Evolutionary conservation across 1,140 invertebrate genomes (phyloP).

Genomic region (Tenebrio molitor): DNA sequence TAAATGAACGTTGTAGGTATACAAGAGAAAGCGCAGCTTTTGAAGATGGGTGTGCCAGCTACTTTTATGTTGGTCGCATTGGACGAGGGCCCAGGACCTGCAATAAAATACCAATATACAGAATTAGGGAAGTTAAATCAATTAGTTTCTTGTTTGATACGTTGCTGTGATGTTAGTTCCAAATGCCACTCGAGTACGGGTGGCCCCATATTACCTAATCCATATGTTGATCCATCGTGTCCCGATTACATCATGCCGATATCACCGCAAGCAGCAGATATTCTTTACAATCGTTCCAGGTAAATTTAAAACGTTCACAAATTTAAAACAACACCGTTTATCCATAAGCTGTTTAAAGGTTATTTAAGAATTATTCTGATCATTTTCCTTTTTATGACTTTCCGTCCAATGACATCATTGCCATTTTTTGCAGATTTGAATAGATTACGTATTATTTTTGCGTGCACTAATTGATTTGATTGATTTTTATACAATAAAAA

Average conservation of each 20-base stretch:
- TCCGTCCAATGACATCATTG: too few relatives aligned
- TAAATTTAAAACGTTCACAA: too few relatives aligned
- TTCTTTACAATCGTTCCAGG: conserved; percentile 85
- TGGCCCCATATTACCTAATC: conserved; percentile 81
- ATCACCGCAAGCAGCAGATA: conserved; percentile 82
- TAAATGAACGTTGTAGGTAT: conserved; percentile 59
- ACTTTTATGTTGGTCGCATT: conserved; percentile 93
- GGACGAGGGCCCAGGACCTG: conserved; percentile 92
- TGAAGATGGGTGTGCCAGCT: conserved; percentile 86
- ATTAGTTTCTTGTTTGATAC: conserved; percentile 90
- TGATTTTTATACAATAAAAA: too few relatives aligned
- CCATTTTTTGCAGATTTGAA: too few relatives aligned
- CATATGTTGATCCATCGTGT: conserved; percentile 80
- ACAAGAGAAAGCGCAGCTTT: conserved; percentile 70
- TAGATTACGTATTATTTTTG: too few relatives aligned
- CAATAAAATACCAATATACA: conserved; percentile 97
- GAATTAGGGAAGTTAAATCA: conserved; percentile 95
- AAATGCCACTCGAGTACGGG: conserved; percentile 79
- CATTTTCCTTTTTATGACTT: too few relatives aligned
- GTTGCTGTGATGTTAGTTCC: conserved; percentile 92
- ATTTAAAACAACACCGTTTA: too few relatives aligned
- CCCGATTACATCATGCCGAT: conserved; percentile 82
- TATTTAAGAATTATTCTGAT: too few relatives aligned
- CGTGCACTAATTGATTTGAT: too few relatives aligned
- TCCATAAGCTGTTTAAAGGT: too few relatives aligned